Evolutionary conservation across 1,140 invertebrate species (phyloP), one percentile per base, ranked within the genome.

Genomic region (Octopus bimaculoides): DNA sequence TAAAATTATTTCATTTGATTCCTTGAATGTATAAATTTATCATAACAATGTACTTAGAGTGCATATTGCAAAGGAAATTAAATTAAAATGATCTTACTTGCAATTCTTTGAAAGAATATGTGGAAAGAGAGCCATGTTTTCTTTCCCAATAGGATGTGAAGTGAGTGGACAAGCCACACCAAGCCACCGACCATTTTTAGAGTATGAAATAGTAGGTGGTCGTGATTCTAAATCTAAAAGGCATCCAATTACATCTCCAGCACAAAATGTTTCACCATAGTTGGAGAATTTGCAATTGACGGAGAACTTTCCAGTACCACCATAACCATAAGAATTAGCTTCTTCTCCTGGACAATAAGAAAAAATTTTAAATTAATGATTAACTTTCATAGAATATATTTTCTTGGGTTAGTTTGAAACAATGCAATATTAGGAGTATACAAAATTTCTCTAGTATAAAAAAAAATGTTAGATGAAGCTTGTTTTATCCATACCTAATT

Each of bases 101-200:
- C 93, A 93, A 88, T 97, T 97, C 89, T 96, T 95, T 66, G 94
- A 94, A 0, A 96, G 88, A 81, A 97, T 90, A 87, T 97, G 96
- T 0, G 96, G 96, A 88, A 94, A 97, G 5, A 97, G 88, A 7
- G 94, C 92, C 84, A 92, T 91, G 17, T 91, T 92, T 53, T 83
- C 79, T 14, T 55, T 52, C 52, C 82, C 82, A 7, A 87, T 81
- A 9, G 87, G 83, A 90, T 91, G 54, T 87, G 87, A 88, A 54
- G 86, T 82, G n/a, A 92, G 82, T 55, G 84, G 83, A 78, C 88
- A 90, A 6, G 91, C 90, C 1, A 92, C 89, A 5, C 94, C 95
- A 77, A 94, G 91, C 86, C 93, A 89, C 78, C 92, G 91, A 9
- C 95, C 96, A 90, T 98, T 97, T 14, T 96, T 90, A 0, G 95